Base-by-base conservation (phyloP, 2,797 vertebrate genomes). In the Rousettus madagascariensis region DNA sequence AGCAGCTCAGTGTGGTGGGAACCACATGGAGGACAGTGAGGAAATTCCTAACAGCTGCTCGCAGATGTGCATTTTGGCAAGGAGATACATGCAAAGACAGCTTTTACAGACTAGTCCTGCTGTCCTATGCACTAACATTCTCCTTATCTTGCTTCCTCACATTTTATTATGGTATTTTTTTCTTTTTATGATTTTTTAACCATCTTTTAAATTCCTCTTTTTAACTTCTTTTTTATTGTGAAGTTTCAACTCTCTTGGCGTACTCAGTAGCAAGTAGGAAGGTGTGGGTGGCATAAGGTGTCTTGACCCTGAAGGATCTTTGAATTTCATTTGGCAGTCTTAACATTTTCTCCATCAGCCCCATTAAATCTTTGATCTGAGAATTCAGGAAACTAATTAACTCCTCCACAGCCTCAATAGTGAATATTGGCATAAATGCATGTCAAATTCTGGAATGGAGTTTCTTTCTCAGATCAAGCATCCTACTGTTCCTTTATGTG, bases 371-470 rank as follows among this genome's bases (percentile, higher is more conserved):
- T 92, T 74, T 53, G 80, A 38, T 74, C 57, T 38, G 46, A 80
- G 46, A 78, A 77, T 82, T 94, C 68, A 91, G 55, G 86, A 86
- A 91, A 53, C 38, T 65, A 69, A 28, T 6, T 6, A 68, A 85
- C 28, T 65, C 20, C 17, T 41, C 16, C 38, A 11, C 46, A 46
- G 22, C 2, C 30, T 51, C 7, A 30, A 41, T 17, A 28, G 12
- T 5, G 69, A 83, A 88, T 46, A 19, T 24, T 79, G 59, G 12
- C 59, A 17, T 53, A 74, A 88, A 65, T 53, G 33, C 26, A 0
- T 12, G 15, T 66, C 43, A 53, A 15, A 5, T 65, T 66, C 22
- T 33, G 43, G 65, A 93, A 68, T 2, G 49, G 71, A 57, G n/a
- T 51, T 16, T 93, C 55, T 49, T 12, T 86, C 15, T 88, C 17